phyloP scores from a whole-genome alignment of 2,113 vertebrate genomes.

The Pardalotus punctatus region DNA sequence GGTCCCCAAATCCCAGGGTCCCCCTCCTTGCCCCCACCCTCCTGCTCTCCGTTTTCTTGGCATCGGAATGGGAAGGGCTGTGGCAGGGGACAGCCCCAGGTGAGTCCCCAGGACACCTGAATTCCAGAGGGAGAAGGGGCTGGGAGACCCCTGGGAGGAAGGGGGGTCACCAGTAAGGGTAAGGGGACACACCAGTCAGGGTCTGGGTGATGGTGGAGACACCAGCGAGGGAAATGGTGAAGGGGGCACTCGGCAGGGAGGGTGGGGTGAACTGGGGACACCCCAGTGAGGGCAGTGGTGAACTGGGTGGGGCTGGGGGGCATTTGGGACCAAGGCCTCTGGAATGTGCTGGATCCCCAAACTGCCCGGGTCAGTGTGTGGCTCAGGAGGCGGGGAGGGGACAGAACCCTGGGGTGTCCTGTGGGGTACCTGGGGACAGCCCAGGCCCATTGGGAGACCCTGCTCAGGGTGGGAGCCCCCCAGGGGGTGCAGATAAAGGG shows the following conservation, averaged over 20 bases:
- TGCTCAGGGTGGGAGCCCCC: accelerated
- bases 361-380: neutral
- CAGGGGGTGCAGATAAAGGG: neutral
- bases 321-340: neutral
- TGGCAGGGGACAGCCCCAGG: neutral
- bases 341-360: neutral
- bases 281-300: neutral
- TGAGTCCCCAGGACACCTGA: neutral
- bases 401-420: neutral
- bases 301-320: neutral
- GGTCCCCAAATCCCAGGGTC: neutral
- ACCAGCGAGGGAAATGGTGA: too few relatives aligned
- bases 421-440: neutral
- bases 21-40: neutral
- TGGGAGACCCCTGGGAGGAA: neutral
- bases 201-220: too few relatives aligned
- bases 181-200: too few relatives aligned
- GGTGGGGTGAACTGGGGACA: neutral
- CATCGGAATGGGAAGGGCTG: neutral
- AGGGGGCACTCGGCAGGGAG: too few relatives aligned
- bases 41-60: neutral
- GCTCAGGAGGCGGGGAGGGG: too few relatives aligned
- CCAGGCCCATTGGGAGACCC: neutral
- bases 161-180: neutral
- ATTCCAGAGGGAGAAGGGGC: neutral